phyloP scores from a whole-genome alignment of 2,888 invertebrate species.

The Tenthredo scrophulariae region DNA sequence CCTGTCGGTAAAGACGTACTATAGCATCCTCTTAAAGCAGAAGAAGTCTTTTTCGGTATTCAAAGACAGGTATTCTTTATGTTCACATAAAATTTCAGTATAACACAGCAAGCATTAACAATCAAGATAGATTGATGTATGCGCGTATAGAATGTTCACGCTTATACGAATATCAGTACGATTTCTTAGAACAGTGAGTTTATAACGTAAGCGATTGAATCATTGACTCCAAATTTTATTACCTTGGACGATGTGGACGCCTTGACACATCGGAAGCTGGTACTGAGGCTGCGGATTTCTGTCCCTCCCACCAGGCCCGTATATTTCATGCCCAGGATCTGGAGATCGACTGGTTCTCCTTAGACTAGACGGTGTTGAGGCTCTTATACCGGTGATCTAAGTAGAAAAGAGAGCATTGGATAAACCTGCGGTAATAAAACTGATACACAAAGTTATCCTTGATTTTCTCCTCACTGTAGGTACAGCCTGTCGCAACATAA shows the following conservation, averaged over 20 bases:
- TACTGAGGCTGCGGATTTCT: constrained; percentile 75
- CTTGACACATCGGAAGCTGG: constrained; percentile 77
- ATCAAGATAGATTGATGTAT: not conserved
- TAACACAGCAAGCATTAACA: not conserved
- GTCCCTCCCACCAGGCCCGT: constrained; percentile 70
- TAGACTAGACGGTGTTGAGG: constrained; percentile 74
- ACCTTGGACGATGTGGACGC: constrained; percentile 76
- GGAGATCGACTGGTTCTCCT: constrained; percentile 75
- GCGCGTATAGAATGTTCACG: not conserved
- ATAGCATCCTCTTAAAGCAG: too few relatives aligned
- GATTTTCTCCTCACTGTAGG: constrained; percentile 66
- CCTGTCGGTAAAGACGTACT: too few relatives aligned
- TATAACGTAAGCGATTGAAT: too few relatives aligned
- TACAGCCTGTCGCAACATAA: constrained; percentile 75
- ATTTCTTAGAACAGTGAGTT: not conserved
- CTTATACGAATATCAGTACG: not conserved
- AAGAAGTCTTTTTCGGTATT: too few relatives aligned
- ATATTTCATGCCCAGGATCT: constrained; percentile 74
- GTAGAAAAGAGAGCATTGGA: not conserved
- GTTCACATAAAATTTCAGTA: not conserved
- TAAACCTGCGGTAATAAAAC: not conserved
- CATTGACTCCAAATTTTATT: not conserved
- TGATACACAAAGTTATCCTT: not conserved
- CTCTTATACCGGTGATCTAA: constrained; percentile 71
- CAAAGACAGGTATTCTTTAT: too few relatives aligned